These are phyloP conservation scores for Arrhopalites spinosus DNA, from an alignment of 2,888 invertebrate species.

Conservation along the genomic window DNA sequence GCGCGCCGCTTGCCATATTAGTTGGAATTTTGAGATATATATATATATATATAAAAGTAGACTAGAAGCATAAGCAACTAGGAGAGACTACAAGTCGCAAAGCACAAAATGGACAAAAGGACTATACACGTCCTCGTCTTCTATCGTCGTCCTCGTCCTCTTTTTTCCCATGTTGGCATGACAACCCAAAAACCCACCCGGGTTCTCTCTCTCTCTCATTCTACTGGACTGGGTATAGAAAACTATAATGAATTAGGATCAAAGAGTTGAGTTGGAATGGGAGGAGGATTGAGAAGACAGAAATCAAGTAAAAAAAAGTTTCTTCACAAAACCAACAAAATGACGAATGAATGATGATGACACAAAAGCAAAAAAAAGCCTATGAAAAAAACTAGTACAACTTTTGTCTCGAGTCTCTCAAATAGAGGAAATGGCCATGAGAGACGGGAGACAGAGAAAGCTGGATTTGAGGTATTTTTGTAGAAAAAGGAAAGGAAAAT, in stretches of 20 bases:
- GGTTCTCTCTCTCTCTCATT: background rate
- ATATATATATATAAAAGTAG: background rate
- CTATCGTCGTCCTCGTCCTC: background rate
- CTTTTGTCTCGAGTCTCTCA: no score
- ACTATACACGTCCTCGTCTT: background rate
- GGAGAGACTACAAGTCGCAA: background rate
- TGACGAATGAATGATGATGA: background rate
- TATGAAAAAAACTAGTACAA: no score
- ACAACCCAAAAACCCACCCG: background rate
- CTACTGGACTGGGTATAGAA: no score
- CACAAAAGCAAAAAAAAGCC: no score
- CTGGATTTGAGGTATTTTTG: no score
- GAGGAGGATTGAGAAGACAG: no score
- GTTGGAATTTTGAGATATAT: no score
- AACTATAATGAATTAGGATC: background rate
- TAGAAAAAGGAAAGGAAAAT: no score
- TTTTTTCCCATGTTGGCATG: background rate
- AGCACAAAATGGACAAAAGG: background rate
- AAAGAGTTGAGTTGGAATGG: no score
- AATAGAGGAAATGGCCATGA: no score
- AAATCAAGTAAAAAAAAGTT: no score
- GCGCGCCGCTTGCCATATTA: background rate
- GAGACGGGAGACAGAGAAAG: no score
- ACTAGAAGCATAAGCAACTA: background rate
- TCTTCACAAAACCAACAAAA: background rate